Conservation (phyloP, 1,140 invertebrate genomes). For the Solenopsis invicta region DNA sequence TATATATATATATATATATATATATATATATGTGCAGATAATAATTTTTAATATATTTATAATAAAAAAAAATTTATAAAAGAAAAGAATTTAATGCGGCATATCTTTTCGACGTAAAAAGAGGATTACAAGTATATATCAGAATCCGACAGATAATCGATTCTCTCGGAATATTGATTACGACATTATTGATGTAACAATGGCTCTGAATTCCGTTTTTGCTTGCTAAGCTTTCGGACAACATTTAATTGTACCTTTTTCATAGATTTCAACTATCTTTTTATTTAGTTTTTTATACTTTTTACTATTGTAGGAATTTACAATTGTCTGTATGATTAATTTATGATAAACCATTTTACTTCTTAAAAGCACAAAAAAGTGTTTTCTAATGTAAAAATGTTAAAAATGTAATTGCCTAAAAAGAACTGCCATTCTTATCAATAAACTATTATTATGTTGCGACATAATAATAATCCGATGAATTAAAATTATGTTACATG, state of each 20-base stretch:
- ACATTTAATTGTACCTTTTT: not conserved
- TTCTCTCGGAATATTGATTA: conserved; percentile 24
- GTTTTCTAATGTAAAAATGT: too few species aligned
- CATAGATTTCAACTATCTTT: not conserved
- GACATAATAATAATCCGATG: too few species aligned
- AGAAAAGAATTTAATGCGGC: not conserved
- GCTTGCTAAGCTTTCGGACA: not conserved
- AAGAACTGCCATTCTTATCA: too few species aligned
- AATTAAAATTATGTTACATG: too few species aligned
- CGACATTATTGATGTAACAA: conserved; percentile 29
- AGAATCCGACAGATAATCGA: not conserved
- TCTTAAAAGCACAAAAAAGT: too few species aligned
- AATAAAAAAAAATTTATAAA: not conserved
- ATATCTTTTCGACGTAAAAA: not conserved
- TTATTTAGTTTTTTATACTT: not conserved
- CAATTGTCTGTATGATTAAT: not conserved
- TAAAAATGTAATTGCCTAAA: too few species aligned
- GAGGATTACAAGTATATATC: not conserved
- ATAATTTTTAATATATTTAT: too few species aligned
- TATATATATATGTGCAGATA: not conserved
- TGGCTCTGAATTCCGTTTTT: not conserved
- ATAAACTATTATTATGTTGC: too few species aligned
- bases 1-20: not conserved
- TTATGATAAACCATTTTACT: too few species aligned
- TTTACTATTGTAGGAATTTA: not conserved